Evolutionary conservation across 2,888 invertebrate genomes (phyloP), one percentile per base, ranked within the genome.

Genomic region (Nezara viridula): DNA sequence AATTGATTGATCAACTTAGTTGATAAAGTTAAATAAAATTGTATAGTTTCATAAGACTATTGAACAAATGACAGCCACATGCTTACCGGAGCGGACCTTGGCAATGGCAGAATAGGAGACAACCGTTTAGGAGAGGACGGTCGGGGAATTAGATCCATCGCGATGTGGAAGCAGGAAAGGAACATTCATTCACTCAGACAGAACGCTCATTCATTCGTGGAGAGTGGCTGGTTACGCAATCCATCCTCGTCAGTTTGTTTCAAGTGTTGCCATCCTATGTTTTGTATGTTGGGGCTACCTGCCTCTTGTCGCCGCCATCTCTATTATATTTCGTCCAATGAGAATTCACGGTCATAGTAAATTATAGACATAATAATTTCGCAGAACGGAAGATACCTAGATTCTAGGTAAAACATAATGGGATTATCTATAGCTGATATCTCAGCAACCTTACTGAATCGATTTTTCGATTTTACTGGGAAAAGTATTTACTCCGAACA

Each of bases 131-230:
- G 14, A 60, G 14, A 6, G n/a, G n/a, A n/a, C 55, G 24, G 2
- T 7, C 7, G 55, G 7, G 32, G 32, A 66, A 73, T 73, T 73
- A 73, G 19, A 27, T n/a, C n/a, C n/a, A 1, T 9, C 19, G 50
- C 21, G 7, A n/a, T n/a, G 7, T 32, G 37, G 66, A 73, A 73
- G 66, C 32, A 73, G 66, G 66, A 73, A 73, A 37, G 37, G 16
- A 73, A 73, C 66, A 73, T 73, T 73, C 66, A 73, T 73, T 73
- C 66, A 73, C 66, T 73, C 66, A 73, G 66, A 73, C 32, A 37
- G 16, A 73, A 32, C 32, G 37, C 66, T 73, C 66, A 73, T 73
- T 73, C 66, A 73, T 73, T 73, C 66, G 27, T 60, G 60, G 60
- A 60, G 27, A 32, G 60, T 32, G 60, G 32, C 37, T 37, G 32